Base-by-base conservation (phyloP, 2,797 vertebrate species). In the Poliocrania exsul region DNA sequence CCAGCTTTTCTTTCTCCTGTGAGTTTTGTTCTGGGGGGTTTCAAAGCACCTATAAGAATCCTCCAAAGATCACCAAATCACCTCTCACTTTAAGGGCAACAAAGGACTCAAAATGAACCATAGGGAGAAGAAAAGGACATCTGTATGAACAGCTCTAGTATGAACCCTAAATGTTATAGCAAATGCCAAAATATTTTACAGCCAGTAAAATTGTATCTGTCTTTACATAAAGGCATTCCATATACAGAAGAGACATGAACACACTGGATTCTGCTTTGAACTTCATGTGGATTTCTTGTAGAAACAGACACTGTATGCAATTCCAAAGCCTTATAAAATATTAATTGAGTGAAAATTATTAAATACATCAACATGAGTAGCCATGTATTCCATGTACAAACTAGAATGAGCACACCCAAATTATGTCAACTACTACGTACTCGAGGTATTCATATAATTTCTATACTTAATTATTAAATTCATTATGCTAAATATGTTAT, bases 271-370 rank as follows among this genome's bases (percentile, higher is more conserved):
- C 80, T 77, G 47, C 71, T 71, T 91, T 91, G 57, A 94, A 78
- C 35, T 80, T 66, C 1, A 0, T 56, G 29, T 13, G 23, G 0
- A 0, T 50, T 86, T 86, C 86, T 70, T 88, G 74, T 56, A 73
- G 51, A 73, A 92, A 74, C 50, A 86, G 65, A 53, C 16, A 50
- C 17, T 23, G 31, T 37, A 51, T 0, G 1, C 20, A 65, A 78
- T 78, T 86, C 26, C 40, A 82, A 82, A 88, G 46, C 11, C 53
- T 67, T 50, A 61, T 77, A 90, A 86, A 95, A 81, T 28, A 24
- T 26, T 90, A 91, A 95, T 37, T 73, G 60, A 71, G 46, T 14
- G 67, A 70, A 85, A 93, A 70, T 65, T 84, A 88, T 58, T 79
- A 90, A 72, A 64, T 33, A 26, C 16, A 7, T 50, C 38, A 94